Conservation (phyloP, 2,797 vertebrate species). For the Lacerta bilineata region DNA sequence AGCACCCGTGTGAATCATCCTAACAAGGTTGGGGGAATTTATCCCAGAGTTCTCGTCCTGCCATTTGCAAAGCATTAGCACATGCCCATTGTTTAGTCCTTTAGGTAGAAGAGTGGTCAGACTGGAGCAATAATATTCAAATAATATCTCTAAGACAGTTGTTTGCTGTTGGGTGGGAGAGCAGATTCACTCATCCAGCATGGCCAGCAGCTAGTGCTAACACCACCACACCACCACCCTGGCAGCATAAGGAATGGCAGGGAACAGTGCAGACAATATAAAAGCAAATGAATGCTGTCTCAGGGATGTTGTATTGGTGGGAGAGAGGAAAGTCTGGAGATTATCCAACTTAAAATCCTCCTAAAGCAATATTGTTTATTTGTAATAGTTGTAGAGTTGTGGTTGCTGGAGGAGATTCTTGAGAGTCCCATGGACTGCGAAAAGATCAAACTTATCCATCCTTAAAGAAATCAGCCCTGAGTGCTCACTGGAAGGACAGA, state of each 20-base stretch:
- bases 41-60: neutral
- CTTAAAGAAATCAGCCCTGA: too few species aligned
- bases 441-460: too few species aligned
- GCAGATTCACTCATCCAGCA: neutral
- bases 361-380: neutral
- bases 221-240: too few species aligned
- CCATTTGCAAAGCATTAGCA: neutral
- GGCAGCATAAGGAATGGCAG: too few species aligned
- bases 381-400: neutral
- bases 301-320: too few species aligned
- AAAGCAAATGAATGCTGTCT: too few species aligned
- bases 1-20: neutral
- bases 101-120: neutral
- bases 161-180: neutral
- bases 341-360: neutral
- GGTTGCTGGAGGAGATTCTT: neutral
- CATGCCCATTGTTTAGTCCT: neutral
- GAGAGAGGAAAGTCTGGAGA: neutral
- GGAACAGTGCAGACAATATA: too few species aligned
- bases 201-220: neutral
- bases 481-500: too few species aligned
- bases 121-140: too few species aligned
- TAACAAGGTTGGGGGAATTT: neutral
- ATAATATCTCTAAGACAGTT: neutral
- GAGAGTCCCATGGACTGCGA: too few species aligned